Evolutionary conservation across 2,113 vertebrate species (phyloP), one percentile per base, ranked within the genome.

Genomic region (Orycteropus afer): DNA sequence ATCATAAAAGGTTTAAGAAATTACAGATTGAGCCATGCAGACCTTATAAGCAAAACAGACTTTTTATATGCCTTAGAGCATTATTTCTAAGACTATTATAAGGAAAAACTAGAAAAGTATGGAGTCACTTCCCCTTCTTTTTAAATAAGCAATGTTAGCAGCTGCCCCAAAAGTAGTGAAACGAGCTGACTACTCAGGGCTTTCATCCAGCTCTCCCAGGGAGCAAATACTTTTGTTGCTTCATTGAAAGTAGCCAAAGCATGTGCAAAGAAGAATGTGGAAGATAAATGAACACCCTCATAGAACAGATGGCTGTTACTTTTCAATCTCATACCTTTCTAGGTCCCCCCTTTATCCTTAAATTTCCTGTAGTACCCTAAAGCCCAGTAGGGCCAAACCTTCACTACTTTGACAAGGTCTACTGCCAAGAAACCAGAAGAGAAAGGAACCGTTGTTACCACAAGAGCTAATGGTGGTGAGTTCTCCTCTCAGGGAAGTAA

Each of bases 391-490:
- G 22, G 73, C 67, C 83, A 78, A 57, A 40, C 45, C 32, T 17
- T 29, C 49, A 14, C 34, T 51, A 53, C 53, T 37, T 5, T 14
- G 42, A 85, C 40, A 59, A 47, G 13, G 45, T 42, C 59, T n/a
- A n/a, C 42, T 45, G 42, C 73, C 42, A 45, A 47, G 42, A 47
- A 12, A 47, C 42, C 42, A 45, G 15, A 29, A 51, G 55, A 53
- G 85, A 79, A n/a, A 27, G 45, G 27, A 84, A n/a, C 49, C 18
- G 1, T 5, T 37, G 15, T 63, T 14, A 40, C 86, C 32, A 0
- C 0, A 0, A 29, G 20, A 20, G n/a, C 80, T 74, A n/a, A n/a
- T 25, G 6, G 7, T 1, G 51, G 34, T 12, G 1, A 45, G 59
- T 2, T 29, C 3, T 63, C 83, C 59, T 34, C 17, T 27, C 12